Conservation (phyloP, 2,888 invertebrate genomes). For the Drosophila subsilvestris region DNA sequence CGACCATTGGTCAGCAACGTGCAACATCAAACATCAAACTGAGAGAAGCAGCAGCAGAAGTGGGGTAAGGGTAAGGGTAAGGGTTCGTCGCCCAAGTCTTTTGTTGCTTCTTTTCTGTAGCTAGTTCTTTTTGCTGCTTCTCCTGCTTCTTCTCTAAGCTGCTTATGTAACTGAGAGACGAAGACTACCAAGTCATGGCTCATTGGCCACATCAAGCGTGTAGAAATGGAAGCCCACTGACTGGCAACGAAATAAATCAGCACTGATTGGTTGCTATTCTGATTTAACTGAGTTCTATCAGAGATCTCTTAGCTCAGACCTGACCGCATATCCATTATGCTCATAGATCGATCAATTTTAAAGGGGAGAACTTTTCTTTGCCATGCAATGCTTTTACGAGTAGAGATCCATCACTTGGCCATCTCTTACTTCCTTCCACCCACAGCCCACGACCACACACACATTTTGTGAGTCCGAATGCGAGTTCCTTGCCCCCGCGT, state of each 20-base stretch:
- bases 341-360: no score
- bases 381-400: no score
- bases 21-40: constrained; percentile 26
- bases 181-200: constrained; percentile 34
- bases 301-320: no score
- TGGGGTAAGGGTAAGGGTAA: not conserved
- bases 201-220: not conserved
- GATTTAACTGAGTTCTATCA: no score
- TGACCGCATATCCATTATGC: no score
- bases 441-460: constrained; percentile 34
- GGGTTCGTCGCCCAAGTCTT: constrained; percentile 61
- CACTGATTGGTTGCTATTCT: no score
- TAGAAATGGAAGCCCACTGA: no score
- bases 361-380: no score
- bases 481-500: not conserved
- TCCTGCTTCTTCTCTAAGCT: constrained; percentile 15
- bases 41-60: not conserved
- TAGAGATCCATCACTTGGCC: no score
- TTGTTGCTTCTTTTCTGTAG: constrained; percentile 23
- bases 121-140: constrained; percentile 1
- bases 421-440: no score
- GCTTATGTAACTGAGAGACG: constrained; percentile 32
- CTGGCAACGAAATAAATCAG: no score
- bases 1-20: constrained; percentile 22
- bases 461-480: not conserved